Percentiles rank a stretch among this genome's conserved stretches.
phyloP scores from a whole-genome alignment of 2,888 invertebrate species.

The Lepidonotus clava region DNA sequence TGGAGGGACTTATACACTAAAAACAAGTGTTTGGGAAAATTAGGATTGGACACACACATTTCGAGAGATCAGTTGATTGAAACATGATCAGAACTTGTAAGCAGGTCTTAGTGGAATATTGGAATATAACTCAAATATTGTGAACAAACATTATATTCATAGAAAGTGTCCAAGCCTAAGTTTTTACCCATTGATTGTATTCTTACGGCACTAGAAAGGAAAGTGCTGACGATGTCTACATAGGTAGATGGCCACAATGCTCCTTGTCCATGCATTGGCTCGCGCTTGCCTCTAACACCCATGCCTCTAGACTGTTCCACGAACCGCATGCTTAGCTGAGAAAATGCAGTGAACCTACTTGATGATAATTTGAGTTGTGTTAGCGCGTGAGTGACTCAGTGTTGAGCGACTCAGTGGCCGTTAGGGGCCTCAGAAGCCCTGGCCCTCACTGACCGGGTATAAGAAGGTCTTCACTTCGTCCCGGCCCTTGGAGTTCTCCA shows the following conservation, averaged over 20 bases:
- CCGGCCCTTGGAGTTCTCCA: slow-evolving; percentile 77
- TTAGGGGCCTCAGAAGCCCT: slow-evolving; percentile 9
- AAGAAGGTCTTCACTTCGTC: slow-evolving; percentile 72
- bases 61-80: no score
- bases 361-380: slow-evolving; percentile 7
- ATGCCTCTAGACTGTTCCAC: not conserved
- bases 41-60: no score
- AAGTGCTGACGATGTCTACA: not conserved
- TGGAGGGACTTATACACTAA: no score
- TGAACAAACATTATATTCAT: no score
- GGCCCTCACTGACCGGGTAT: slow-evolving; percentile 73
- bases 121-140: no score
- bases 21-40: no score
- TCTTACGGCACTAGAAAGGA: not conserved
- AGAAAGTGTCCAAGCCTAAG: no score
- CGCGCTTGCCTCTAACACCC: not conserved
- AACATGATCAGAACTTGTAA: no score
- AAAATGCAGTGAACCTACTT: slow-evolving; percentile 15
- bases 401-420: not conserved
- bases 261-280: not conserved
- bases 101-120: not conserved
- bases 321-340: slow-evolving; percentile 10
- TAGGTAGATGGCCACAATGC: not conserved
- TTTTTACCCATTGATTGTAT: not conserved
- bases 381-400: not conserved